Percentiles rank a stretch among this genome's conserved stretches.
Evolutionary conservation across 2,888 invertebrate genomes (phyloP).

Genomic region (Macrophya annulata): DNA sequence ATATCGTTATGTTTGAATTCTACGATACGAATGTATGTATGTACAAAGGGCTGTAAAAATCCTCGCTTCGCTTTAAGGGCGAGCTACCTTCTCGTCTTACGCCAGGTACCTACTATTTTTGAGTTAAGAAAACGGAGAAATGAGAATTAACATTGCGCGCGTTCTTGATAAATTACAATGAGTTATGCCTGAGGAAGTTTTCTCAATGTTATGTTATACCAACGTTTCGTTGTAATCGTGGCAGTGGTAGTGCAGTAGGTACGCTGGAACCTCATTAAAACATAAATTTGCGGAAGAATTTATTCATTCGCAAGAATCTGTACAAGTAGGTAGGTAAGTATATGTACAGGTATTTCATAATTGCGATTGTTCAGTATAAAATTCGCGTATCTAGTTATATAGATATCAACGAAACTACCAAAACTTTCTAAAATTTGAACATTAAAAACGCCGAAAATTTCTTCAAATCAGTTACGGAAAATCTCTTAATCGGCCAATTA

Average conservation of each 20-base stretch:
- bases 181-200: slow-evolving; percentile 35
- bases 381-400: neutral
- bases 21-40: neutral
- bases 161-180: slow-evolving; percentile 40
- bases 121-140: slow-evolving; percentile 21
- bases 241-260: neutral
- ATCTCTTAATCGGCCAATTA: slow-evolving; percentile 23
- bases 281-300: slow-evolving; percentile 22
- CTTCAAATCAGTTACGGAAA: neutral
- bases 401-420: neutral
- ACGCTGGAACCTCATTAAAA: slow-evolving; percentile 23
- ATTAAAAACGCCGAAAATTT: neutral
- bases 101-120: slow-evolving; percentile 1
- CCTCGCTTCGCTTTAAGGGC: neutral
- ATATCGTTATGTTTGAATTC: neutral
- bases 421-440: neutral
- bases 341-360: neutral
- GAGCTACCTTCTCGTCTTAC: neutral
- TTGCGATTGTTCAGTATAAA: neutral
- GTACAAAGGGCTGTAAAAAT: neutral
- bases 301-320: neutral
- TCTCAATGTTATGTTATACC: slow-evolving; percentile 35
- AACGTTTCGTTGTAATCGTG: slow-evolving; percentile 2
- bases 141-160: slow-evolving; percentile 36
- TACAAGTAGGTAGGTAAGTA: neutral